Base-by-base conservation (phyloP, 2,888 invertebrate genomes). In the Harmothoe impar region DNA sequence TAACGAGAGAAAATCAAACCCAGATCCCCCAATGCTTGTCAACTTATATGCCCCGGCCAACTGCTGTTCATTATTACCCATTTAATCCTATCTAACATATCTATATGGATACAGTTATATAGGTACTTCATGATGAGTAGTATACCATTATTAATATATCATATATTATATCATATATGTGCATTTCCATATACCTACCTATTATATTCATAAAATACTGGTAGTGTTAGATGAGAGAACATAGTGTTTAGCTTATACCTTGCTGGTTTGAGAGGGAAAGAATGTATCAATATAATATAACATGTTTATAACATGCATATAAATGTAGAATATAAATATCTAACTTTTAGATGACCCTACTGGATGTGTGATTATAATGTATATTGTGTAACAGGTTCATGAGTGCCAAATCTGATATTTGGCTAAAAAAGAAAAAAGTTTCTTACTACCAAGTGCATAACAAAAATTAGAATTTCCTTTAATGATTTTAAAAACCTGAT, bases 51-150 rank as follows among this genome's bases (percentile, higher is more conserved):
- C 72, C 15, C 72, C 72, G 15, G 25, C 29, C 72, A n/a, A 72
- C 72, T 72, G 72, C 72, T 72, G 72, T 25, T 72, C 62, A n/a
- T 62, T n/a, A 62, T 62, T 20, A n/a, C n/a, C 62, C 62, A 62
- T 62, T 62, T 62, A 12, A 20, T n/a, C 62, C 0, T 62, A 20
- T 12, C 20, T 62, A n/a, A 62, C 62, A 62, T 62, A 62, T 62
- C 62, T 62, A 62, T n/a, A 62, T 7, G 7, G 20, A 62, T 62
- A 62, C 12, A 52, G 10, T 15, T 52, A 12, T 62, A 62, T 62
- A 62, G n/a, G 20, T n/a, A 62, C 7, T 62, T n/a, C 3, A n/a
- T 12, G 20, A n/a, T n/a, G 62, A 62, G n/a, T n/a, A 62, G 20
- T 62, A 20, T 20, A n/a, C 15, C 23, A n/a, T 62, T 20, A 62